A percentile compares a stretch with the other conserved stretches of the same genome.
phyloP scores from a whole-genome alignment of 1,140 invertebrate species.

The Platorchestia sp. region DNA sequence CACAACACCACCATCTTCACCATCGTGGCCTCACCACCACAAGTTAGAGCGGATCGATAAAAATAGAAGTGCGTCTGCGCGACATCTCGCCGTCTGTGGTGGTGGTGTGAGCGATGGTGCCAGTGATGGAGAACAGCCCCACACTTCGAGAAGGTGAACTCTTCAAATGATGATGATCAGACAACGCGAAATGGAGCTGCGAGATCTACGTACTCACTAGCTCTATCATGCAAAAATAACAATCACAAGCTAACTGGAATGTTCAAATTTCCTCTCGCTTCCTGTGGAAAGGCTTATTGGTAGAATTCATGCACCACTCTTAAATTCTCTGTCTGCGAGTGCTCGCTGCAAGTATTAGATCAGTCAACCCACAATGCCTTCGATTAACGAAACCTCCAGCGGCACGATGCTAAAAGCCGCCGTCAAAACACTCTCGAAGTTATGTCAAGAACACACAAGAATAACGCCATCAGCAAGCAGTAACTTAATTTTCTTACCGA shows the following conservation, averaged over 20 bases:
- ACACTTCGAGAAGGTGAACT: not conserved
- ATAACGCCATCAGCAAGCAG: not conserved
- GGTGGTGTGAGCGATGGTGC: not conserved
- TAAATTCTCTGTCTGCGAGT: not conserved
- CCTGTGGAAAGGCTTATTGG: not conserved
- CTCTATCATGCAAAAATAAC: not conserved
- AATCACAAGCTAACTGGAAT: not conserved
- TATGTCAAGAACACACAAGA: not conserved
- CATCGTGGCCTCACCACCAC: conserved; percentile 16
- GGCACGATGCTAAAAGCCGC: not conserved
- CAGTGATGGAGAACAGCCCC: not conserved
- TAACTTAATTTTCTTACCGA: not conserved
- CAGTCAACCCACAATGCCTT: not conserved
- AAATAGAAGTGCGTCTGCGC: conserved; percentile 38
- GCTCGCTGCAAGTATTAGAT: not conserved
- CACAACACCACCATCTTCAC: not conserved
- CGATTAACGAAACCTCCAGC: not conserved
- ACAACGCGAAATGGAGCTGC: not conserved
- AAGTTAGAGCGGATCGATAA: not conserved
- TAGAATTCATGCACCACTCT: not conserved
- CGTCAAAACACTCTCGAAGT: not conserved
- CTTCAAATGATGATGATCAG: not conserved
- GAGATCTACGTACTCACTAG: not conserved
- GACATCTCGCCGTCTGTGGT: conserved; percentile 32
- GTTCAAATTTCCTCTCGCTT: not conserved